A percentile compares a stretch with the other conserved stretches of the same genome.
These are phyloP conservation scores for Pithys albifrons DNA, from an alignment of 2,113 vertebrate species.

Conservation along the genomic window DNA sequence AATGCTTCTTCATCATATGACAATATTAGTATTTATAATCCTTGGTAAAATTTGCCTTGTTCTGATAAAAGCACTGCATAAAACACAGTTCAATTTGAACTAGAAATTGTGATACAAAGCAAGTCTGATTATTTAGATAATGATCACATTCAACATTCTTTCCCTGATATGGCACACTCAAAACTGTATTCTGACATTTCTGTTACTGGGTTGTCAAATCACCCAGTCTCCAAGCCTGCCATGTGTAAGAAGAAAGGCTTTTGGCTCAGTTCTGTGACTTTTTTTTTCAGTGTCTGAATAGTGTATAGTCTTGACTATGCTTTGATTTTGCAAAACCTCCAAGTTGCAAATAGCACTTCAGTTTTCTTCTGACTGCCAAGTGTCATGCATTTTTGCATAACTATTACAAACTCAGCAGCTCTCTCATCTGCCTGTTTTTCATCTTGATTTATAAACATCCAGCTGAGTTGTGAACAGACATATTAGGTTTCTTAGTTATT, in stretches of 20 bases:
- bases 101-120: not conserved
- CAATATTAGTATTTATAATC: not conserved
- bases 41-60: not conserved
- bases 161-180: not conserved
- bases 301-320: not conserved
- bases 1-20: not conserved
- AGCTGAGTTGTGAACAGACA: not conserved
- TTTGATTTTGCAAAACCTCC: constrained; percentile 1
- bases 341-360: not conserved
- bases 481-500: constrained; percentile 4
- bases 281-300: not conserved
- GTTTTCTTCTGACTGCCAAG: not conserved
- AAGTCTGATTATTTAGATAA: not conserved
- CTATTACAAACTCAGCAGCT: not conserved
- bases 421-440: not conserved
- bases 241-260: not conserved
- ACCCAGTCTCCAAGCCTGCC: not conserved
- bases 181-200: not conserved
- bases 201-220: not conserved
- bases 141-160: not conserved
- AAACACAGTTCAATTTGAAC: not conserved
- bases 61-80: not conserved
- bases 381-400: constrained; percentile 2
- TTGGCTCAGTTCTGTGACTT: not conserved
- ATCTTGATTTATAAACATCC: constrained; percentile 3